phyloP scores from a whole-genome alignment of 2,797 vertebrate genomes.

The Salmo trutta region DNA sequence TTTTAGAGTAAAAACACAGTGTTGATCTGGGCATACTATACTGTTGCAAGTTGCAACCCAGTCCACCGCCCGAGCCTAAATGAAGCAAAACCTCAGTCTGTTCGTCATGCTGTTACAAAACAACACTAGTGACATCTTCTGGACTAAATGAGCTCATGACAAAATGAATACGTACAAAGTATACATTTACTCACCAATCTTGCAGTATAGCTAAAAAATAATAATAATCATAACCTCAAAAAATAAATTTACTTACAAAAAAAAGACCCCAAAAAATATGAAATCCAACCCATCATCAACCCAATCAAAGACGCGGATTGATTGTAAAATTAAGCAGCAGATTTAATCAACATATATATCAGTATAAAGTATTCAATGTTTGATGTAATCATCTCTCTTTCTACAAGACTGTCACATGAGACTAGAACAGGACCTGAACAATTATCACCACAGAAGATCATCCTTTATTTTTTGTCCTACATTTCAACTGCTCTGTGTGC shows the following conservation, averaged over 20 bases:
- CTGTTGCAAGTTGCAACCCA: neutral
- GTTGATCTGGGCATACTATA: no score
- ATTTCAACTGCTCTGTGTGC: no score
- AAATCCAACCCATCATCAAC: neutral
- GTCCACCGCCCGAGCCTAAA: neutral
- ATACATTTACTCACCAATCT: neutral
- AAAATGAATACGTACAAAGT: neutral
- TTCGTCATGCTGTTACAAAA: neutral
- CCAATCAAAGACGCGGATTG: neutral
- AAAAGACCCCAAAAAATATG: neutral
- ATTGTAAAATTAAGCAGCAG: neutral
- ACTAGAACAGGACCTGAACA: no score
- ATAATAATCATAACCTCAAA: neutral
- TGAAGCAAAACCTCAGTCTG: neutral
- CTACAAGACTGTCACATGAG: no score
- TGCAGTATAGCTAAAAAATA: neutral
- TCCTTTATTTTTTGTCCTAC: neutral
- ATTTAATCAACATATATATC: neutral
- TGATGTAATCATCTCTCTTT: neutral
- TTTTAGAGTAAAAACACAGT: no score
- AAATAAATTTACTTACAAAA: no score
- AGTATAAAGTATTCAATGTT: neutral
- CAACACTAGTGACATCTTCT: slow-evolving; percentile 53
- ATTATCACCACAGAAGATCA: no score
- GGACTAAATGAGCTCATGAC: slow-evolving; percentile 23